Conservation (phyloP, 2,113 vertebrate species). For the Malaclemys terrapin region DNA sequence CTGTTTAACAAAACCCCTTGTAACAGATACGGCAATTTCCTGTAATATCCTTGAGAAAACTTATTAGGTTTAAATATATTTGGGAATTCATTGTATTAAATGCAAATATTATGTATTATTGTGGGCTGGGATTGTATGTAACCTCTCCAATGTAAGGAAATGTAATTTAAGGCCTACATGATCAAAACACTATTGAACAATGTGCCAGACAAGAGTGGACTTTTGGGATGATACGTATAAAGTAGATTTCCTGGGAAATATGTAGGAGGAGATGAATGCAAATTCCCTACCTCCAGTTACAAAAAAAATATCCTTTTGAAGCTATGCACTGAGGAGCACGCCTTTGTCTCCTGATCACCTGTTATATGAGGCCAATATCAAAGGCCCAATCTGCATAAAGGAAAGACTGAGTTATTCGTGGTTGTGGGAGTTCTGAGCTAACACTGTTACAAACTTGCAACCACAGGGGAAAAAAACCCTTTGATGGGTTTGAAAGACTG, state of each 20-base stretch:
- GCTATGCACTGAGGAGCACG: neutral
- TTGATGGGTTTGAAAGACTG: neutral
- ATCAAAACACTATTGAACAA: neutral
- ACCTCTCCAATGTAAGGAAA: neutral
- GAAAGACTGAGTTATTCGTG: neutral
- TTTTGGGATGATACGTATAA: neutral
- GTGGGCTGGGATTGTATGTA: neutral
- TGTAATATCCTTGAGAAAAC: neutral
- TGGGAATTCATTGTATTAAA: neutral
- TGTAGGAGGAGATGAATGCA: neutral
- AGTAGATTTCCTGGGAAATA: neutral
- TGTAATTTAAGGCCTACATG: neutral
- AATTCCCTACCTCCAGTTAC: neutral
- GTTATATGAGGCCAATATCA: neutral
- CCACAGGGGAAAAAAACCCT: neutral
- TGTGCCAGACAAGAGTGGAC: neutral
- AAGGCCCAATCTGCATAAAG: neutral
- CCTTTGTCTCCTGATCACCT: neutral
- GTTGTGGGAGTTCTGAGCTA: neutral
- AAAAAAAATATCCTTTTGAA: neutral
- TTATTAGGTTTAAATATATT: neutral
- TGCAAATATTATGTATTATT: neutral
- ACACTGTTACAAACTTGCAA: neutral
- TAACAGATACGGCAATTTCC: neutral
- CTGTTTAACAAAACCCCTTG: constrained; percentile 7